Evolutionary conservation across 1,140 invertebrate genomes (phyloP).

Genomic region (Belonocnema kinseyi): DNA sequence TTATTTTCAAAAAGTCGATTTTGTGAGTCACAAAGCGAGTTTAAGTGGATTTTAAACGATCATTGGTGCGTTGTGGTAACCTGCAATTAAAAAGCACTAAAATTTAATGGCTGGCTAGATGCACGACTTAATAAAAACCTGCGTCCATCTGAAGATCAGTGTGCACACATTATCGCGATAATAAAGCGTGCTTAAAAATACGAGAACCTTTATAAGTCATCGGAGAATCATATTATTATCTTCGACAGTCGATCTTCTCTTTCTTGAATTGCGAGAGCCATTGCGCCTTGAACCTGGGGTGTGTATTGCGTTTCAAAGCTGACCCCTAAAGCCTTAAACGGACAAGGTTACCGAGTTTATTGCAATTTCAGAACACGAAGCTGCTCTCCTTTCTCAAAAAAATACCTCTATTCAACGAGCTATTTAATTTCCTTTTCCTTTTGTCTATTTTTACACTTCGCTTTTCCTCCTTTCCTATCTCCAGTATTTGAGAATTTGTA

Average conservation of each 20-base stretch:
- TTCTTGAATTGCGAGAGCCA: constrained; percentile 35
- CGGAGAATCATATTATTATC: constrained; percentile 45
- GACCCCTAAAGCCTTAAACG: constrained; percentile 53
- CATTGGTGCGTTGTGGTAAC: constrained; percentile 36
- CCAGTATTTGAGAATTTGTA: neutral
- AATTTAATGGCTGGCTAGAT: constrained; percentile 58
- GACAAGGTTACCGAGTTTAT: constrained; percentile 61
- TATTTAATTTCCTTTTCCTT: constrained; percentile 33
- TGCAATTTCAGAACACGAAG: constrained; percentile 55
- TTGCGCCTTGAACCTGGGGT: constrained; percentile 25
- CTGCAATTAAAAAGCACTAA: constrained; percentile 68
- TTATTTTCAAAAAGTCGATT: neutral
- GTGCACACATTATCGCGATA: constrained; percentile 54
- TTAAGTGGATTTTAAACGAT: neutral
- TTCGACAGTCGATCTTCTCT: constrained; percentile 39
- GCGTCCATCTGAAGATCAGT: constrained; percentile 41
- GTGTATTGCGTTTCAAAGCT: constrained; percentile 55
- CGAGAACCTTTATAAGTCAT: constrained; percentile 42
- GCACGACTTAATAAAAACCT: constrained; percentile 62
- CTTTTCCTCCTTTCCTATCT: constrained; percentile 15
- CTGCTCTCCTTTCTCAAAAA: constrained; percentile 56
- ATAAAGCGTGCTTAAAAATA: constrained; percentile 62
- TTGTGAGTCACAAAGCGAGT: neutral
- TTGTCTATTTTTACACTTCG: neutral
- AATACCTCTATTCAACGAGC: constrained; percentile 38